Evolutionary conservation across 2,797 vertebrate species (phyloP), one percentile per base, ranked within the genome.

Genomic region (Limnodromus scolopaceus): DNA sequence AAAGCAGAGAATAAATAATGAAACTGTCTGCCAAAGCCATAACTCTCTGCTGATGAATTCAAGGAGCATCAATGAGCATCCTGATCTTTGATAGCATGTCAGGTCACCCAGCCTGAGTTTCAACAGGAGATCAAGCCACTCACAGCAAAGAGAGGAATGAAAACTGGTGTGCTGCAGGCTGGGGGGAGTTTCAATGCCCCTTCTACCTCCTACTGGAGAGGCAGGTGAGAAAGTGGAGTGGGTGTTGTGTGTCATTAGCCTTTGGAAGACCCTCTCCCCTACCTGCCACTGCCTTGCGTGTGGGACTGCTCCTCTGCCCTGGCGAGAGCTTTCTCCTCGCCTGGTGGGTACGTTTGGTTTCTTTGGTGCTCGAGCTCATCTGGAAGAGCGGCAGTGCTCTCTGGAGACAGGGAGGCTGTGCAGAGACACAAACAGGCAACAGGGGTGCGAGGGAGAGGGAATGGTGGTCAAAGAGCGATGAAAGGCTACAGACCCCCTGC

Each of bases 1-100:
- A 87, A 85, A 65, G n/a, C 25, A 78, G 77, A 68, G 88, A 92
- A 90, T 41, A 61, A 77, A 61, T 32, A 75, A 81, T 49, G 20
- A 81, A 93, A 81, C 24, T 1, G 0, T 38, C 43, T 46, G 54
- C 46, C 65, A 57, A 90, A 65, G 41, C 28, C 16, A 4, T 57
- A 60, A 79, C 30, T 69, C 18, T 68, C 28, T 7, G 4, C 46
- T 84, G 57, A 84, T 39, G 34, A 78, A 71, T 68, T 81, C 76
- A 81, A 71, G 82, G 18, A 66, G 2, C 39, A 64, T 48, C 27
- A 84, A 48, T 43, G 41, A 16, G 20, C 45, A 49, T 61, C 32
- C 53, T 71, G 30, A 88, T 38, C 71, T 94, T 90, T 92, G 64
- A 71, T 30, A 75, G 51, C 45, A 38, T 10, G 13, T 61, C 84